Evolutionary conservation across 2,797 vertebrate species (phyloP), one percentile per base, ranked within the genome.

Genomic region (Pelobates cultripes): DNA sequence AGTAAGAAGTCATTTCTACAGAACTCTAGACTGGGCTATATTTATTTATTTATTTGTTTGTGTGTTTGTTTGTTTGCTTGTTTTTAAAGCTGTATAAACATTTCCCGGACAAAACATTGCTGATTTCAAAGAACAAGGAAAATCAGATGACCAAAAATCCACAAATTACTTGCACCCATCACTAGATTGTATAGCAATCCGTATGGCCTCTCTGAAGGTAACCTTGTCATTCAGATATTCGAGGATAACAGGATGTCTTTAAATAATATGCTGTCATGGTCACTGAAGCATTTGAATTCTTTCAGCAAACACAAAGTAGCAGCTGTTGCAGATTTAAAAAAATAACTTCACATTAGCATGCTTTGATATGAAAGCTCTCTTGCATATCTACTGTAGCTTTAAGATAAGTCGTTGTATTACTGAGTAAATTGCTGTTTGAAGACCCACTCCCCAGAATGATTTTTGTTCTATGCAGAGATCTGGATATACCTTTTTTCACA

Each of bases 401-500:
- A 43, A 7, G 40, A 60, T 78, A 70, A 78, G 68, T 43, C 10
- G 44, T 68, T 17, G 51, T 40, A 77, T 77, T 43, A n/a, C 41
- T 41, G 47, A n/a, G 51, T 7, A 77, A 57, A 70, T 17, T 42
- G 42, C 85, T 85, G 90, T 72, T 96, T 91, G 88, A 1, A 63
- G 14, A 85, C 10, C 0, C 80, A 82, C 0, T 8, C 82, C 1
- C 89, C 89, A 13, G 86, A 72, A 77, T 84, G 63, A 3, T 81
- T 71, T 0, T 78, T 90, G 83, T 92, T 75, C 14, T 95, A 91
- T 78, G 12, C 77, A 47, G 93, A 94, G 90, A 90, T 92, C 53
- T 95, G 93, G 93, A 91, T 90, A 7, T 89, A 89, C 10, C 90
- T 91, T 89, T 28, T 89, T 92, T 51, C 66, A 45, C 86, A 85